Evolutionary conservation across 1,140 invertebrate genomes (phyloP).

Genomic region (Hyposmocoma kahamanoa): DNA sequence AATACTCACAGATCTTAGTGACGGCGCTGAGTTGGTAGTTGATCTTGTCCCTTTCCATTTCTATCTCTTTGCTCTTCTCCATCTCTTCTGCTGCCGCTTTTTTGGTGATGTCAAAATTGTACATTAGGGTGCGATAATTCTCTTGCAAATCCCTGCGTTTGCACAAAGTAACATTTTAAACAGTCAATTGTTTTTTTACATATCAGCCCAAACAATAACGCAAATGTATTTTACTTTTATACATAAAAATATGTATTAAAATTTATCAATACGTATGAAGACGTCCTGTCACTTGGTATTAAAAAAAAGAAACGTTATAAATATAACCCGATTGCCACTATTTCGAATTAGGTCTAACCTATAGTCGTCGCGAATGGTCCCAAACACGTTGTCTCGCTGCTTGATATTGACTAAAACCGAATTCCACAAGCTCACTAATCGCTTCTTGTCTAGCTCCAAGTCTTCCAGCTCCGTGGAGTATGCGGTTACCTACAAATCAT

Average conservation of each 20-base stretch:
- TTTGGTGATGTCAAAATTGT: slow-evolving; percentile 75
- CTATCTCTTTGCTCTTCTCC: slow-evolving; percentile 78
- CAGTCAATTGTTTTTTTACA: neutral
- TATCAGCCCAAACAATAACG: too few relatives aligned
- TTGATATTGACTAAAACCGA: slow-evolving; percentile 80
- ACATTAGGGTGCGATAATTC: slow-evolving; percentile 71
- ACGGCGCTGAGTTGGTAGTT: slow-evolving; percentile 72
- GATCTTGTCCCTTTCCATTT: slow-evolving; percentile 75
- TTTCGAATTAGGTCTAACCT: slow-evolving; percentile 53
- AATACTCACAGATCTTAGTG: slow-evolving; percentile 46
- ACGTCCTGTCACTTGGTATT: too few relatives aligned
- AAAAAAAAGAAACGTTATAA: too few relatives aligned
- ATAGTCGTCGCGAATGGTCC: slow-evolving; percentile 75
- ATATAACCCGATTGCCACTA: neutral
- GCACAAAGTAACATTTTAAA: neutral
- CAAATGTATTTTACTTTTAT: too few relatives aligned
- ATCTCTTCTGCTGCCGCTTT: slow-evolving; percentile 79
- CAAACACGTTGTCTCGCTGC: slow-evolving; percentile 78
- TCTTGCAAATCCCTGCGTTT: slow-evolving; percentile 63
- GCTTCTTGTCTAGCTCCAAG: slow-evolving; percentile 79
- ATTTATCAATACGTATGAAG: too few relatives aligned
- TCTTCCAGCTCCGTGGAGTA: slow-evolving; percentile 81
- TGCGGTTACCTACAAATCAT: slow-evolving; percentile 57
- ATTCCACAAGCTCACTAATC: slow-evolving; percentile 81
- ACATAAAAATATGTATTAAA: too few relatives aligned